Evolutionary conservation across 1,140 invertebrate species (phyloP), one percentile per base, ranked within the genome.

Genomic region (Neomicropteryx cornuta): DNA sequence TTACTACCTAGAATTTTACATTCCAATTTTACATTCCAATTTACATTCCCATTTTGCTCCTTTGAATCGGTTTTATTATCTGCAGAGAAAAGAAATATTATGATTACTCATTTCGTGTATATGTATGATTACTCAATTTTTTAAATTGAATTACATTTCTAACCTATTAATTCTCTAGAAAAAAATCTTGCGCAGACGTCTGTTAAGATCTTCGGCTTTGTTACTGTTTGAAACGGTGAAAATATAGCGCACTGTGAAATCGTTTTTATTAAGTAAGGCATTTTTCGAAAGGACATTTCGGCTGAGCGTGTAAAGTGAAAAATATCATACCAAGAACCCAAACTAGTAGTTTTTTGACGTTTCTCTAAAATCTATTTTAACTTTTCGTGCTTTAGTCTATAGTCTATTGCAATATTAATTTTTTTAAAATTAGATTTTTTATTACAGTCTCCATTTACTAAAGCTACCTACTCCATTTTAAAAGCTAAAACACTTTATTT

Each of bases 201-300:
- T 18, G 58, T 49, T 16, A 60, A 33, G 22, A 62, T 43, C 41
- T 51, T 53, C 34, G 54, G 35, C 36, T 59, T 60, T 36, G 56
- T 56, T 35, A 43, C 44, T 27, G 45, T 43, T 35, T 60, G 51
- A 32, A 60, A 32, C 36, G 55, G 53, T 24, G 44, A 18, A 24
- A 42, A 41, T 35, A 47, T 56, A 47, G 49, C 53, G 47, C 51
- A 60, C 10, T n/a, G n/a, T n/a, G n/a, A n/a, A n/a, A 49, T 48
- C 17, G 50, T 46, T 52, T 50, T 57, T 30, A 58, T 55, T 41
- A 60, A 39, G 46, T 45, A 58, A 41, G 62, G 44, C 36, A 53
- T 51, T 60, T 62, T 65, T 53, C 54, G 55, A 4, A 62, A 40
- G 45, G 56, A 58, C 59, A 65, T 62, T 55, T 46, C n/a, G n/a